Evolutionary conservation across 2,113 vertebrate species (phyloP).

Genomic region (Grammomys dolichurus): DNA sequence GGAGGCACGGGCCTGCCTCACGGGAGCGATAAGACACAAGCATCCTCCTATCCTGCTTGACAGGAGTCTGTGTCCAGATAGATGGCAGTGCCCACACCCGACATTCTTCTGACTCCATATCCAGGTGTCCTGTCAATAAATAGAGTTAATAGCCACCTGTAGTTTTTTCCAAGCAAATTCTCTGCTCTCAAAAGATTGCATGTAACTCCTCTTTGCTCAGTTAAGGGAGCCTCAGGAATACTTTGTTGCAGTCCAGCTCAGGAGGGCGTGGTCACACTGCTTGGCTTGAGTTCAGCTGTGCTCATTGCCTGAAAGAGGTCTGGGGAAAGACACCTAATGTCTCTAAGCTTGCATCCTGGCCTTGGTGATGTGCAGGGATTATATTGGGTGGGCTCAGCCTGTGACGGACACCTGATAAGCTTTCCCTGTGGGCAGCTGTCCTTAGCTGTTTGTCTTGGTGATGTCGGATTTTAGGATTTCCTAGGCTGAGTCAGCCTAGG

Average conservation of each 20-base stretch:
- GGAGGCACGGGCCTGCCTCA: accelerated
- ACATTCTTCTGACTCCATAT: background rate
- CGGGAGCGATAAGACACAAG: accelerated
- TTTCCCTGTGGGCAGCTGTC: no score
- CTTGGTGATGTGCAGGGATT: accelerated
- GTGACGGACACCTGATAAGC: accelerated
- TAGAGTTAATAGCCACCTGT: background rate
- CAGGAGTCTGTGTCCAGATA: accelerated
- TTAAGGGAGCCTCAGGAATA: background rate
- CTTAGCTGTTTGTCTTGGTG: no score
- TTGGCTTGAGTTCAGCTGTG: background rate
- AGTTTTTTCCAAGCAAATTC: background rate
- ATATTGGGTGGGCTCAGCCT: accelerated
- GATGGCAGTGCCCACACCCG: background rate
- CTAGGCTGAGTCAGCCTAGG: background rate
- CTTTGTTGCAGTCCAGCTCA: accelerated
- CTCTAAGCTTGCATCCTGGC: background rate
- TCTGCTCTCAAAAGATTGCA: background rate
- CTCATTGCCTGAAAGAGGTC: accelerated
- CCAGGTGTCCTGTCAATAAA: background rate
- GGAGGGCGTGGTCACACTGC: no score
- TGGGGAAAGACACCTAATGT: no score
- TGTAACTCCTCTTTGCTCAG: accelerated
- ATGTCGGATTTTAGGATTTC: background rate
- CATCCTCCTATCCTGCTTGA: accelerated